These are phyloP conservation scores for Lucinisca nassula DNA, from an alignment of 2,888 invertebrate species.

Conservation along the genomic window DNA sequence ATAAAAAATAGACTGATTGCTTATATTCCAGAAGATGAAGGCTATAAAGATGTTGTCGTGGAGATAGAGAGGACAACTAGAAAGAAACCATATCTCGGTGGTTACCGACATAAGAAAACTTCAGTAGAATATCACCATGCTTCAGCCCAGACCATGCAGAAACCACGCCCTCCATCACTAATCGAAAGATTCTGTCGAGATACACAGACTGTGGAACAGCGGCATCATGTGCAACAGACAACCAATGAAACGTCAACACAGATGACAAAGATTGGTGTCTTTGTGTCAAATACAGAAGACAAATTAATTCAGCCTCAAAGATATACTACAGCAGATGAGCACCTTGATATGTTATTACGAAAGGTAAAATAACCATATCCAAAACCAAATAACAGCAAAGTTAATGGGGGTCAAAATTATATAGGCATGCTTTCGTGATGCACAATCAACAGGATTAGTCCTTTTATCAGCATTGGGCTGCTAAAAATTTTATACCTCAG, in stretches of 20 bases:
- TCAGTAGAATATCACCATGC: conserved; percentile 94
- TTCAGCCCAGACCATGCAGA: conserved; percentile 92
- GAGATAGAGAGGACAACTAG: conserved; percentile 86
- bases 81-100: conserved; percentile 94
- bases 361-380: conserved; percentile 71
- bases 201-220: conserved; percentile 87
- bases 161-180: conserved; percentile 80
- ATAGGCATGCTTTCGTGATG: too few relatives aligned
- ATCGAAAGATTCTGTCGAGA: conserved; percentile 85
- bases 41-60: conserved; percentile 86
- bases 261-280: conserved; percentile 88
- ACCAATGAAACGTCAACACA: conserved; percentile 87
- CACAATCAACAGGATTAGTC: too few relatives aligned
- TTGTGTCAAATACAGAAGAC: conserved; percentile 85
- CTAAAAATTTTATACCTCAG: too few relatives aligned
- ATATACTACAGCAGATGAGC: conserved; percentile 87
- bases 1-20: not conserved
- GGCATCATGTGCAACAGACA: conserved; percentile 86
- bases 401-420: too few relatives aligned
- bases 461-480: too few relatives aligned
- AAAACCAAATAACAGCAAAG: too few relatives aligned
- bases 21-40: conserved; percentile 77
- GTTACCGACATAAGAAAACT: conserved; percentile 92
- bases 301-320: conserved; percentile 86
- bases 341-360: conserved; percentile 78